A percentile compares a stretch with the other conserved stretches of the same genome.
phyloP scores from a whole-genome alignment of 1,140 invertebrate genomes.

The Frieseomelitta varia region DNA sequence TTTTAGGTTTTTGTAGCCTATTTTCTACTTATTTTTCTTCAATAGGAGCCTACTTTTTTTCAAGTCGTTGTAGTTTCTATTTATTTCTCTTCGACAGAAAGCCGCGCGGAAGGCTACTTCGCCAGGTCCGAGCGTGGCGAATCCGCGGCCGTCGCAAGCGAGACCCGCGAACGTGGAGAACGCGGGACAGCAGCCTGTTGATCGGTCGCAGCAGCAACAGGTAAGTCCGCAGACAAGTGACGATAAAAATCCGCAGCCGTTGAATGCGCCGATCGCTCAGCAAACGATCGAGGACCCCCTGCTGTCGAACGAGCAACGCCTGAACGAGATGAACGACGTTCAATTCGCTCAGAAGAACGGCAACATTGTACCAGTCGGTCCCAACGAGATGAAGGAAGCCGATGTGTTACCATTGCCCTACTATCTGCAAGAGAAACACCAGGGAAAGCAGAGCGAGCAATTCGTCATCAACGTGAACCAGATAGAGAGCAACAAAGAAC shows the following conservation, averaged over 20 bases:
- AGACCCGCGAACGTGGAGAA: background rate
- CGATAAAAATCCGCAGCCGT: constrained; percentile 66
- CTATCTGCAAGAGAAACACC: constrained; percentile 36
- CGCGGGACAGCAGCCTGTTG: constrained; percentile 50
- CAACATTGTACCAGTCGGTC: constrained; percentile 75
- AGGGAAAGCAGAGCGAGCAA: constrained; percentile 5
- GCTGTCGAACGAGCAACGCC: constrained; percentile 49
- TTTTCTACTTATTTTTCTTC: background rate
- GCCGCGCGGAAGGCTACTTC: constrained; percentile 31
- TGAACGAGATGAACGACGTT: constrained; percentile 56
- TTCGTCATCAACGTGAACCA: background rate
- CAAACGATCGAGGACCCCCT: constrained; percentile 56
- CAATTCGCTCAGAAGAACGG: constrained; percentile 70
- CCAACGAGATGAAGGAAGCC: constrained; percentile 60
- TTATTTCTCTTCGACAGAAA: constrained; percentile 56
- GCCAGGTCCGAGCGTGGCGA: constrained; percentile 6
- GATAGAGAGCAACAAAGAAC: constrained; percentile 1
- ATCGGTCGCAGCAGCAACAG: constrained; percentile 72
- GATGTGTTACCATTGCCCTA: constrained; percentile 57
- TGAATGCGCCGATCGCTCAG: constrained; percentile 70
- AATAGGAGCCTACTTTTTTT: constrained; percentile 48
- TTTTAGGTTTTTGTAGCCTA: background rate
- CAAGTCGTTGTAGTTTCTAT: background rate
- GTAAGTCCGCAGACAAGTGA: constrained; percentile 76
- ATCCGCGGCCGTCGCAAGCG: constrained; percentile 26